Evolutionary conservation across 2,797 vertebrate species (phyloP).

Genomic region (Premnoplex brunnescens): DNA sequence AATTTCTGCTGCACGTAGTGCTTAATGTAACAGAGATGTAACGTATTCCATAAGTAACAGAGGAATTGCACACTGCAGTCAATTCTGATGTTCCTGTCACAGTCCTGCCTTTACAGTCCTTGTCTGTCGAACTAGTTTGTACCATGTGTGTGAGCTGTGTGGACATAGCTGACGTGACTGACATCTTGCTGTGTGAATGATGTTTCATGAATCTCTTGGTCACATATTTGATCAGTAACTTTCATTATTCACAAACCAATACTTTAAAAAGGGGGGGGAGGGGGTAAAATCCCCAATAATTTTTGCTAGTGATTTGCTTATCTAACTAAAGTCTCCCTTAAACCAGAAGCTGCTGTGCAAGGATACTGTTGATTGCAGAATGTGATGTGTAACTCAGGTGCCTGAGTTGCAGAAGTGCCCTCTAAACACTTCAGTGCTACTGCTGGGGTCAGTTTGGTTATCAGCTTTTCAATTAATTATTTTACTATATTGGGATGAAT

Average conservation of each 20-base stretch:
- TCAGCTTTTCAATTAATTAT: neutral
- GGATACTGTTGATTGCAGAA: neutral
- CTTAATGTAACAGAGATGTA: neutral
- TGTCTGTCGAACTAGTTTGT: neutral
- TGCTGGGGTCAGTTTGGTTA: neutral
- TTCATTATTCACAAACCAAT: neutral
- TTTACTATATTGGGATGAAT: neutral
- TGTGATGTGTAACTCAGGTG: neutral
- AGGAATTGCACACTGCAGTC: accelerated
- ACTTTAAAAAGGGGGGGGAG: neutral
- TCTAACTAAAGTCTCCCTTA: neutral
- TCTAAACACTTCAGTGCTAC: neutral
- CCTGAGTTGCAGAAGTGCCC: neutral
- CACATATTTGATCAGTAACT: neutral
- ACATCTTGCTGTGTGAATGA: neutral
- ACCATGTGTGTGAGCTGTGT: accelerated
- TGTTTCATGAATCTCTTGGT: neutral
- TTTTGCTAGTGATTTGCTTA: neutral
- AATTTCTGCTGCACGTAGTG: neutral
- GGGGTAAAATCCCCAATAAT: neutral
- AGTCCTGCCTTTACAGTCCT: neutral
- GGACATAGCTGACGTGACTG: neutral
- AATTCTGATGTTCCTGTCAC: accelerated
- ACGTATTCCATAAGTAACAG: accelerated
- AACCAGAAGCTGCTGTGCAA: neutral